Evolutionary conservation across 2,888 invertebrate genomes (phyloP).

Genomic region (Merodon equestris): DNA sequence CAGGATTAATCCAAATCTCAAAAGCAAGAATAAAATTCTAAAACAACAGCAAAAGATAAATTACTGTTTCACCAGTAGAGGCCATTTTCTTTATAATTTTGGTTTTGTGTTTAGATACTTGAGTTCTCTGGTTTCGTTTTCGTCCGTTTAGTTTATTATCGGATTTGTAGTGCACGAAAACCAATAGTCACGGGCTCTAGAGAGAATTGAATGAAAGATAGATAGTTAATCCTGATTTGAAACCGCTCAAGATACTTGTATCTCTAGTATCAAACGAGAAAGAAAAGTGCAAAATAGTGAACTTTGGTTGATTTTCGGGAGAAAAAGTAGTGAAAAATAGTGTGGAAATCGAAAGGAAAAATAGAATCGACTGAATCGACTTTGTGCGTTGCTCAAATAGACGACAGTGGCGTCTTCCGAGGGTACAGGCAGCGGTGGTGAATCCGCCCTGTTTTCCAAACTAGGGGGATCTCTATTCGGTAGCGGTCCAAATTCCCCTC

Average conservation of each 20-base stretch:
- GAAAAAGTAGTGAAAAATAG: conserved; percentile 10
- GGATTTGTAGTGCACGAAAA: conserved; percentile 25
- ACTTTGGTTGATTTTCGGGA: conserved; percentile 48
- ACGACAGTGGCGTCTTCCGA: conserved; percentile 79
- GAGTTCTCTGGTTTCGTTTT: conserved; percentile 4
- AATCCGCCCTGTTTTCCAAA: conserved; percentile 83
- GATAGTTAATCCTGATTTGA: conserved; percentile 46
- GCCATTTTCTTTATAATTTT: conserved; percentile 52
- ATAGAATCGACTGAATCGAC: conserved; percentile 44
- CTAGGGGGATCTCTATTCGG: conserved; percentile 85
- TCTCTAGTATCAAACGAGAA: conserved; percentile 1
- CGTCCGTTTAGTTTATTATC: conserved; percentile 20
- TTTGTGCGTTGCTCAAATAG: conserved; percentile 53
- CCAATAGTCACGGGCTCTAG: conserved; percentile 51
- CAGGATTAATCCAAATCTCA: conserved; percentile 69
- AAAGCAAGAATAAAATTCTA: conserved; percentile 37
- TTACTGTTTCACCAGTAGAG: conserved; percentile 52
- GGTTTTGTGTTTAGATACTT: conserved; percentile 53
- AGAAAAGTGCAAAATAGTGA: conserved; percentile 34
- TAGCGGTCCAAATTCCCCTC: conserved; percentile 84
- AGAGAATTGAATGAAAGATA: conserved; percentile 55
- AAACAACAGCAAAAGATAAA: conserved; percentile 27
- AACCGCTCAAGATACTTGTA: conserved; percentile 27
- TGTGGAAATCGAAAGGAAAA: conserved; percentile 24
- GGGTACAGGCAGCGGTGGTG: conserved; percentile 80